Conservation (phyloP, 2,113 vertebrate species). For the Epinephelus lanceolatus region DNA sequence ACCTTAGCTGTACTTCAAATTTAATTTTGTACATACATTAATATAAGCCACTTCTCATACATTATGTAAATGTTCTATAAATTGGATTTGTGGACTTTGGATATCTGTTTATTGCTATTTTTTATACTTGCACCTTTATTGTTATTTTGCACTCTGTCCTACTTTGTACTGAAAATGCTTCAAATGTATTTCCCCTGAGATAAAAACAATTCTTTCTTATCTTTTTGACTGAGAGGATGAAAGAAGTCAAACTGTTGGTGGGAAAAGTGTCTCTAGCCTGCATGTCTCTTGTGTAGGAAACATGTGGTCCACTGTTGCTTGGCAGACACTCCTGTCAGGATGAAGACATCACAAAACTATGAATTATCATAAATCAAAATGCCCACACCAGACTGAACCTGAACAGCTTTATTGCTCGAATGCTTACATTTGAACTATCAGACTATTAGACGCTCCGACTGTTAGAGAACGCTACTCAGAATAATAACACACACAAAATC, state of each 20-base stretch:
- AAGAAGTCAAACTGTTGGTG: neutral
- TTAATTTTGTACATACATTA: no score
- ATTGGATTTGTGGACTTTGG: neutral
- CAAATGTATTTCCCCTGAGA: neutral
- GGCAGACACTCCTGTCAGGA: neutral
- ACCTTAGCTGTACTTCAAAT: neutral
- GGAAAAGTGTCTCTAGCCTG: neutral
- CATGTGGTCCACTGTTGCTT: neutral
- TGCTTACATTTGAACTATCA: slow-evolving; percentile 32
- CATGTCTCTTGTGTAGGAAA: neutral
- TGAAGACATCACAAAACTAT: neutral
- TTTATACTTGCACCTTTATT: neutral
- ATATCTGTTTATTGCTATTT: neutral
- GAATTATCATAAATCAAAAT: neutral
- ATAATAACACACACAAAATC: slow-evolving; percentile 14
- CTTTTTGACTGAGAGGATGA: neutral
- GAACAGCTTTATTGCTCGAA: slow-evolving; percentile 63
- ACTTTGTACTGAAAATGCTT: neutral
- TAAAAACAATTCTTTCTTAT: neutral
- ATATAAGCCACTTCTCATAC: neutral
- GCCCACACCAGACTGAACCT: slow-evolving; percentile 27
- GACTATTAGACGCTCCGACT: neutral
- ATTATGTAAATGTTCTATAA: no score
- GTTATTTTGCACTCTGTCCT: neutral
- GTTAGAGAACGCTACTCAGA: slow-evolving; percentile 4